Evolutionary conservation across 2,113 vertebrate genomes (phyloP).

Genomic region (Diphyllodes magnificus): DNA sequence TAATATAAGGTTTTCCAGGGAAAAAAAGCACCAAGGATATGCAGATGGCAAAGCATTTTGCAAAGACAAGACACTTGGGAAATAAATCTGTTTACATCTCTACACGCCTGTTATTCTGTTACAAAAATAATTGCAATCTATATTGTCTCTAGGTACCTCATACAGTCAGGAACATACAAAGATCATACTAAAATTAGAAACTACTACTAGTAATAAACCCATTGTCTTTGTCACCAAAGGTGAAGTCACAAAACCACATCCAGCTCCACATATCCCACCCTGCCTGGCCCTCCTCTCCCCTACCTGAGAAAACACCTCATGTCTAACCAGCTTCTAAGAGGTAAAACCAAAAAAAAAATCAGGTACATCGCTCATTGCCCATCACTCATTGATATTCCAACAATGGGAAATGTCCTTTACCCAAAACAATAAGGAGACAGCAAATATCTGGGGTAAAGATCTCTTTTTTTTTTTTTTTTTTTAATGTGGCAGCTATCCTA

Average conservation of each 20-base stretch:
- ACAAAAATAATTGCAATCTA: background rate
- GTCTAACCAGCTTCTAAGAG: background rate
- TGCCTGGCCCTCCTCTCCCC: background rate
- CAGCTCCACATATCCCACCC: too few relatives aligned
- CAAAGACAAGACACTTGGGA: background rate
- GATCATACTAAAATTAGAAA: background rate
- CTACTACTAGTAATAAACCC: background rate
- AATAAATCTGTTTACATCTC: background rate
- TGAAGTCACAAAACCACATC: background rate
- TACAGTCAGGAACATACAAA: background rate
- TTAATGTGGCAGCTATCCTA: background rate
- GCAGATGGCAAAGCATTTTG: background rate
- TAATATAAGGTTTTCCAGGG: background rate
- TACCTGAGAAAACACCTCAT: background rate
- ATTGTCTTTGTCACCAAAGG: background rate
- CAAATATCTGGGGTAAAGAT: background rate
- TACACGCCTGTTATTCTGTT: background rate
- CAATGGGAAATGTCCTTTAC: background rate
- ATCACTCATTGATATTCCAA: background rate
- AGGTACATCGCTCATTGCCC: background rate
- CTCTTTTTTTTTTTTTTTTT: background rate
- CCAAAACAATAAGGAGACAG: background rate
- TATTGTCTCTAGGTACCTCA: background rate
- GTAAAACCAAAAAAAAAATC: background rate
- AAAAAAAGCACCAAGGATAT: background rate